Evolutionary conservation across 2,113 vertebrate genomes (phyloP), one percentile per base, ranked within the genome.

Genomic region (Uria lomvia): DNA sequence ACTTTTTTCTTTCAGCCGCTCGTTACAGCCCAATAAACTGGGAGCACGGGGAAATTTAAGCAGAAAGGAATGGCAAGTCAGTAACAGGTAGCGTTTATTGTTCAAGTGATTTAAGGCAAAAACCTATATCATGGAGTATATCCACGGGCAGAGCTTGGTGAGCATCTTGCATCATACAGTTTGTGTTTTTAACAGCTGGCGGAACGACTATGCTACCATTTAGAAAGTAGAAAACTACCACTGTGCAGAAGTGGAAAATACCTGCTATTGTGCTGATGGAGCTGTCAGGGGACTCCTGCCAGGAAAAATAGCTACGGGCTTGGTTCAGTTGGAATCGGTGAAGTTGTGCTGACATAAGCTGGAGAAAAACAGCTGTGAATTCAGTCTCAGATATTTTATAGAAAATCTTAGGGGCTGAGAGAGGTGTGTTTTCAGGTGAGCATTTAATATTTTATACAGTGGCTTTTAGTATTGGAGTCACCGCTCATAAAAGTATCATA

Each of bases 181-280:
- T 65, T n/a, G 19, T 38, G 1, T 86, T 40, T 45, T 63, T 27
- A 59, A n/a, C 24, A 73, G 66, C 38, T 55, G 42, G 49, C 52
- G 55, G 38, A 72, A 6, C 34, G 15, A 15, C 8, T 55, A 3
- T 6, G 66, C 49, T 85, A 49, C 85, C 50, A 20, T 6, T 73
- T 67, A 63, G 59, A 12, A 63, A 70, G 66, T 1, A 70, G 78
- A 27, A 63, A 67, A 73, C n/a, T 52, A 55, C 15, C n/a, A 7
- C 32, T 7, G 72, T 83, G 88, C 63, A 56, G 10, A 15, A 92
- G 62, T 83, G 83, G 92, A 63, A 97, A 95, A 96, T 93, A 66
- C 68, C 88, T 88, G 78, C 24, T 50, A 0, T 86, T 66, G 92
- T 90, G 83, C 88, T 94, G 92, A 92, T 73, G 88, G 88, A 84